phyloP scores from a whole-genome alignment of 2,888 invertebrate species.

The Cephus runcator region DNA sequence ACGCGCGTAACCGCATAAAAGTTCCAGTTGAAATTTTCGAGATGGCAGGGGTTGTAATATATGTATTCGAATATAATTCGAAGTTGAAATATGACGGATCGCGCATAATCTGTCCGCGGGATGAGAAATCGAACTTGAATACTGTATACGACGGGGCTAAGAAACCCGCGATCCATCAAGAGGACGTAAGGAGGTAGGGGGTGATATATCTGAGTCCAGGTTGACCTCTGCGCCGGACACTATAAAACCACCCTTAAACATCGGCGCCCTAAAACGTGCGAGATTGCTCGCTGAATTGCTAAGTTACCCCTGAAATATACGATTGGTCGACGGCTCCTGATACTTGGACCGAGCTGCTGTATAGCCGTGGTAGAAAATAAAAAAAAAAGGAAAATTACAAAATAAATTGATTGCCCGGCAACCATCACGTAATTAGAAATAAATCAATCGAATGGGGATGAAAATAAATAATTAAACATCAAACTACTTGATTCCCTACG shows the following conservation, averaged over 20 bases:
- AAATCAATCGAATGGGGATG: too few species aligned
- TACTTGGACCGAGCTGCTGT: too few species aligned
- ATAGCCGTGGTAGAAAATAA: too few species aligned
- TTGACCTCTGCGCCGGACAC: slow-evolving; percentile 60
- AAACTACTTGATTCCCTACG: too few species aligned
- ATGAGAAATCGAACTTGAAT: slow-evolving; percentile 45
- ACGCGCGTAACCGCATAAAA: too few species aligned
- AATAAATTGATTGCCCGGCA: too few species aligned
- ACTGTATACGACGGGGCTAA: slow-evolving; percentile 29
- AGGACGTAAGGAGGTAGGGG: slow-evolving; percentile 27
- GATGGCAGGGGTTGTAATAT: too few species aligned
- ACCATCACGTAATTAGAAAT: too few species aligned
- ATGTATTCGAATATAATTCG: neutral
- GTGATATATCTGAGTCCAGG: slow-evolving; percentile 55
- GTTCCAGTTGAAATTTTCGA: too few species aligned
- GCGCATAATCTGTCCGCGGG: slow-evolving; percentile 39
- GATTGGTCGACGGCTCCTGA: slow-evolving; percentile 1
- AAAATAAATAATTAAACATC: too few species aligned
- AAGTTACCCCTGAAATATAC: slow-evolving; percentile 25
- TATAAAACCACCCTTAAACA: slow-evolving; percentile 61
- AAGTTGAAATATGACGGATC: slow-evolving; percentile 22
- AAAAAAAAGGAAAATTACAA: too few species aligned
- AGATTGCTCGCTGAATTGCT: slow-evolving; percentile 42
- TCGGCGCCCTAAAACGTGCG: slow-evolving; percentile 47
- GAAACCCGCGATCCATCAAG: slow-evolving; percentile 49